These are phyloP conservation scores for Neodiprion virginianus DNA, from an alignment of 1,140 invertebrate genomes.

Conservation along the genomic window DNA sequence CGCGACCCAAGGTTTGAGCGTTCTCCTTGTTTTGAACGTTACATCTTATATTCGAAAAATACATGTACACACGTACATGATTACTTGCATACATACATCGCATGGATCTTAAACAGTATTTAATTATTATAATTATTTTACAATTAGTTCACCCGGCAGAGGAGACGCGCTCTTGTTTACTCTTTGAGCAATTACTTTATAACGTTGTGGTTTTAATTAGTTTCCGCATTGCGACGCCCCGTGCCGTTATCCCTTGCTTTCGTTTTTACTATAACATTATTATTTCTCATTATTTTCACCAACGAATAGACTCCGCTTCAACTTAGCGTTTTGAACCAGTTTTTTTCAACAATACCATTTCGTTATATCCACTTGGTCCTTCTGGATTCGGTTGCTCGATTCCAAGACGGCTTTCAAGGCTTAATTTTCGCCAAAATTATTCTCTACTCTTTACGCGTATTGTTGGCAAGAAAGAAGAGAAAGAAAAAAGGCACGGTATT, in stretches of 20 bases:
- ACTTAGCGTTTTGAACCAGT: neutral
- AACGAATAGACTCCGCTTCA: neutral
- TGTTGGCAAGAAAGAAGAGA: too few species aligned
- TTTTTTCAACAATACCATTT: neutral
- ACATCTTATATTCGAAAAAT: neutral
- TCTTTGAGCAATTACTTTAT: neutral
- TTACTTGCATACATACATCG: neutral
- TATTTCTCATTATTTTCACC: neutral
- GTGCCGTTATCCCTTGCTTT: neutral
- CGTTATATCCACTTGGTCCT: neutral
- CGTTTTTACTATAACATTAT: too few species aligned
- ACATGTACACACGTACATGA: neutral
- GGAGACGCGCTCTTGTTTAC: neutral
- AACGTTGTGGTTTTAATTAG: neutral
- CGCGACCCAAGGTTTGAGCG: neutral
- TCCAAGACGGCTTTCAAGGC: neutral
- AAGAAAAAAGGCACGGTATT: too few species aligned
- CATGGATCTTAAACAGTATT: neutral
- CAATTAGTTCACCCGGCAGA: neutral
- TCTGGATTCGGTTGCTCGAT: neutral
- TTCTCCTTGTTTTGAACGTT: neutral
- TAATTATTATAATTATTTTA: conserved; percentile 6
- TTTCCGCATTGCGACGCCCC: neutral
- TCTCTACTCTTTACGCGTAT: too few species aligned
- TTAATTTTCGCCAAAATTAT: neutral